Conservation (phyloP, 2,888 invertebrate genomes). For the Bimastos eiseni region DNA sequence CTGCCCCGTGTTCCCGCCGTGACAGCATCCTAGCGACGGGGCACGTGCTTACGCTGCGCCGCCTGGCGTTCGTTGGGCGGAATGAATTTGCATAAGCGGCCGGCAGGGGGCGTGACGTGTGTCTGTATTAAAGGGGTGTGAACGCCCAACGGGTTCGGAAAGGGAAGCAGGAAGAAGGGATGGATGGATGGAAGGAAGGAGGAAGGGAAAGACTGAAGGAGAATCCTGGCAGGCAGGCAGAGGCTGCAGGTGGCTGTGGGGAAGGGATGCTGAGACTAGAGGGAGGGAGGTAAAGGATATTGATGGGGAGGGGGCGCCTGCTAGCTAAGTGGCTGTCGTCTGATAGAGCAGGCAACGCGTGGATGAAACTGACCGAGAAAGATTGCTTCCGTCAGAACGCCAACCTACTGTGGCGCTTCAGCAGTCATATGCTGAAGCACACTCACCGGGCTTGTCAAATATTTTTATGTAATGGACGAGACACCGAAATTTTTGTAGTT, state of each 20-base stretch:
- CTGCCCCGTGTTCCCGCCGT: not conserved
- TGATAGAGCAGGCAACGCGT: not conserved
- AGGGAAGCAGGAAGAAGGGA: not conserved
- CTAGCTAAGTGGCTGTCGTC: not conserved
- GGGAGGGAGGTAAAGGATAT: not conserved
- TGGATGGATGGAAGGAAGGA: no score
- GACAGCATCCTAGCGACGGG: conserved; percentile 6
- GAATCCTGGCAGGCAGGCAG: not conserved
- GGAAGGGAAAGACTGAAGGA: not conserved
- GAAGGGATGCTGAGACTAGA: not conserved
- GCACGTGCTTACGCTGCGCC: conserved; percentile 16
- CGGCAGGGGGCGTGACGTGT: conserved; percentile 25
- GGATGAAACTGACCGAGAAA: not conserved
- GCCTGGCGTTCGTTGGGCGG: not conserved
- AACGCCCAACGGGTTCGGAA: not conserved
- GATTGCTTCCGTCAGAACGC: not conserved
- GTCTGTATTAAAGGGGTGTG: conserved; percentile 7
- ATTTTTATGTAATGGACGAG: not conserved
- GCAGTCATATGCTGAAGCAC: not conserved
- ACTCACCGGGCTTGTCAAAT: not conserved
- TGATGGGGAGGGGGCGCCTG: not conserved
- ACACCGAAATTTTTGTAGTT: not conserved
- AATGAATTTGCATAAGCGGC: conserved; percentile 17
- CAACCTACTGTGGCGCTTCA: not conserved
- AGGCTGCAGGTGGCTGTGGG: conserved; percentile 13